Conservation (phyloP, 2,113 vertebrate genomes). For the Ibidorhyncha struthersii region DNA sequence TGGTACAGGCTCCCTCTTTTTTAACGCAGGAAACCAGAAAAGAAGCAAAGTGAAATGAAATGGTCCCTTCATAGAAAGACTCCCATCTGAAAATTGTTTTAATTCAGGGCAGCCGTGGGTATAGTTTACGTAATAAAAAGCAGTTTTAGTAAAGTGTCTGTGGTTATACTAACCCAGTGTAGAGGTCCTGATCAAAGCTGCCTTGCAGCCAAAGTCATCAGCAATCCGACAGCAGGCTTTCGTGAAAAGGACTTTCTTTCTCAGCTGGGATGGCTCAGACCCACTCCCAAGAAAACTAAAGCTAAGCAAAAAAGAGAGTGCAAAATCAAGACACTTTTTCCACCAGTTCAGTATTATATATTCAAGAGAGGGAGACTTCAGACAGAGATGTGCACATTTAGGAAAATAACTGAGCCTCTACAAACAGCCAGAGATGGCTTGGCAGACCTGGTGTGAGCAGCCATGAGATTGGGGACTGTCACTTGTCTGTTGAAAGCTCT, state of each 20-base stretch:
- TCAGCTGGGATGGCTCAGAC: conserved; percentile 62
- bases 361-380: neutral
- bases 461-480: neutral
- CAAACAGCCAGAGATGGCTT: neutral
- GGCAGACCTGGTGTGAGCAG: neutral
- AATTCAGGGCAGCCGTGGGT: conserved; percentile 49
- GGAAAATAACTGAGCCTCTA: neutral
- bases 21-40: conserved; percentile 36
- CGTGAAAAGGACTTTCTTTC: conserved; percentile 59
- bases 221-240: conserved; percentile 70
- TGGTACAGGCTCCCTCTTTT: neutral
- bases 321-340: conserved; percentile 53
- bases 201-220: conserved; percentile 75
- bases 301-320: conserved; percentile 49
- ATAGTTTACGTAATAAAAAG: conserved; percentile 71
- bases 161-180: conserved; percentile 60
- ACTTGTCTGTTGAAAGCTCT: neutral
- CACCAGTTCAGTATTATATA: neutral
- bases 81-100: conserved; percentile 71
- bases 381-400: neutral
- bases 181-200: conserved; percentile 80
- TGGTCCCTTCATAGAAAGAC: conserved; percentile 56
- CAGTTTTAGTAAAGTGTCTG: conserved; percentile 75
- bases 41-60: conserved; percentile 61
- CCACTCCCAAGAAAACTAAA: conserved; percentile 65